A percentile compares a stretch with the other conserved stretches of the same genome.
These are phyloP conservation scores for Rotaria macrura DNA, from an alignment of 2,888 invertebrate species.

Conservation along the genomic window DNA sequence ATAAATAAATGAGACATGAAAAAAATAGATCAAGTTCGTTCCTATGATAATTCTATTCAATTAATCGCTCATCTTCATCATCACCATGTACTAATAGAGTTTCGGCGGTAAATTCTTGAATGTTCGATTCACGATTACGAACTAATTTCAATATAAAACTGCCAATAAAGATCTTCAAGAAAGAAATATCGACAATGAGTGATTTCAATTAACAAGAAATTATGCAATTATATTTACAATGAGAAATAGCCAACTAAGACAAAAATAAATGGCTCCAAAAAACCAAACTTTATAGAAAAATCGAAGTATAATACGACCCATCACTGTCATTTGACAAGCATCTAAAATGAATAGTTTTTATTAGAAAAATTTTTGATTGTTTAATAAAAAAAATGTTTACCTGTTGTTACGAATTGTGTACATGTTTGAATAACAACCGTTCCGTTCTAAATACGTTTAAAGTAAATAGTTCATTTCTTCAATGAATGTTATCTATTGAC, in stretches of 20 bases:
- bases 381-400: background rate
- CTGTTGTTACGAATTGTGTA: background rate
- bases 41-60: background rate
- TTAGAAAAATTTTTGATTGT: background rate
- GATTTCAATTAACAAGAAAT: background rate
- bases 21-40: background rate
- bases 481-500: too few species aligned
- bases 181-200: background rate
- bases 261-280: slow-evolving; percentile 51
- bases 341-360: slow-evolving; percentile 38
- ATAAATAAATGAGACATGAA: background rate
- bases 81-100: background rate
- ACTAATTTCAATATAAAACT: background rate
- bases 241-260: slow-evolving; percentile 49
- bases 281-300: slow-evolving; percentile 52
- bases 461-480: too few species aligned
- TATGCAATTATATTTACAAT: slow-evolving; percentile 38
- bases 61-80: background rate
- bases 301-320: slow-evolving; percentile 44
- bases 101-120: background rate
- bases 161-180: background rate
- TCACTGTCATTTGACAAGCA: slow-evolving; percentile 48
- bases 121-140: slow-evolving; percentile 14
- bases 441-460: background rate
- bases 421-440: background rate